Percentiles rank a stretch among this genome's conserved stretches.
These are phyloP conservation scores for Cecidostiba fungosa DNA, from an alignment of 2,888 invertebrate genomes.

Conservation along the genomic window DNA sequence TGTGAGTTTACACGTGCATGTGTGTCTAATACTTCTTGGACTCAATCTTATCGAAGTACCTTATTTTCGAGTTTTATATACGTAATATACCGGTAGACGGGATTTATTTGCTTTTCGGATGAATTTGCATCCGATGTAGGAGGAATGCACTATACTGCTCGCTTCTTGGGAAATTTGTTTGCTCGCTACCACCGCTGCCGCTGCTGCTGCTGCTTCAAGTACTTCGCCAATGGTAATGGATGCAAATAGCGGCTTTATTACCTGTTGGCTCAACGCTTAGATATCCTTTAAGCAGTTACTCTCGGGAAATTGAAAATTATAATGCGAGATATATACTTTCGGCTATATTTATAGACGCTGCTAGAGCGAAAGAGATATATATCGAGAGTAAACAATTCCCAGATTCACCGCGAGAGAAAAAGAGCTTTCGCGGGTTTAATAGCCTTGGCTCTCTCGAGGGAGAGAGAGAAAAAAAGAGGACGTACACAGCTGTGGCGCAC, in stretches of 20 bases:
- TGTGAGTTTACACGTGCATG: neutral
- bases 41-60: neutral
- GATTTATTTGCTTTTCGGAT: neutral
- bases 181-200: neutral
- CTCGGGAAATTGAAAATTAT: neutral
- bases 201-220: neutral
- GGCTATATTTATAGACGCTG: neutral
- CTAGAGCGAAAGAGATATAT: neutral
- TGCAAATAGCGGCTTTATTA: slow-evolving; percentile 20
- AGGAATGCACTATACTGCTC: neutral
- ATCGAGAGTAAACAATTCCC: neutral
- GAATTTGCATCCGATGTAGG: neutral
- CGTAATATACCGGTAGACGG: neutral
- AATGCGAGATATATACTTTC: neutral
- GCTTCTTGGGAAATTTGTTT: neutral
- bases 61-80: neutral
- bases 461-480: neutral
- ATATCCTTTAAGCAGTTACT: neutral
- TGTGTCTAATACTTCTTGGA: neutral
- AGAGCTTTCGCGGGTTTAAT: slow-evolving; percentile 1
- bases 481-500: neutral
- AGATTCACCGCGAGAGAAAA: neutral
- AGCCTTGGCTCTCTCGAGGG: neutral
- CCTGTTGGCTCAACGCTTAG: neutral
- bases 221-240: neutral